A percentile compares a stretch with the other conserved stretches of the same genome.
These are phyloP conservation scores for Enteromius anoplus DNA, from an alignment of 2,797 vertebrate species.

Conservation along the genomic window DNA sequence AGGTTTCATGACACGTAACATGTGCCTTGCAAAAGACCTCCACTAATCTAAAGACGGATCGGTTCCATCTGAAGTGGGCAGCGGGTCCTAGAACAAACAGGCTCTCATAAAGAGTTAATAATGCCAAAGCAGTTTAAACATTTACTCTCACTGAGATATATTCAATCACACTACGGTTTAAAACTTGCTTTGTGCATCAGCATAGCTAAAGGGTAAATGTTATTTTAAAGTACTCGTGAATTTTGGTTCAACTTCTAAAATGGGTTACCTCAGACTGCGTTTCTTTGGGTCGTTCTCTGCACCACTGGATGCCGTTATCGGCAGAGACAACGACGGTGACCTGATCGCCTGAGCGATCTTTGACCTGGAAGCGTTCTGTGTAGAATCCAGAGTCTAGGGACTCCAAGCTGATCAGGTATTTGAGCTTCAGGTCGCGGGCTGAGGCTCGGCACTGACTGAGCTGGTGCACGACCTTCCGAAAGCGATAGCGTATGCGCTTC, in stretches of 20 bases:
- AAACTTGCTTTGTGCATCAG: not conserved
- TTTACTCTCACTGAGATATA: not conserved
- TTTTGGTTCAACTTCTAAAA: slow-evolving; percentile 32
- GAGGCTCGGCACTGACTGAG: slow-evolving; percentile 94
- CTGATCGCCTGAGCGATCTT: slow-evolving; percentile 79
- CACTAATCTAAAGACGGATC: slow-evolving; percentile 11
- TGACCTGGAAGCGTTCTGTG: slow-evolving; percentile 91
- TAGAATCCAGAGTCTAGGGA: slow-evolving; percentile 89
- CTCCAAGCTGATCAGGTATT: slow-evolving; percentile 97
- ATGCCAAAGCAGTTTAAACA: slow-evolving; percentile 7
- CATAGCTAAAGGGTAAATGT: not conserved
- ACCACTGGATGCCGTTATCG: slow-evolving; percentile 91
- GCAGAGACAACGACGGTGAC: slow-evolving; percentile 89
- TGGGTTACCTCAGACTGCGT: slow-evolving; percentile 75
- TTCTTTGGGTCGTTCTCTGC: slow-evolving; percentile 71
- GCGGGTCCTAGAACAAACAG: not conserved
- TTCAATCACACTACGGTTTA: not conserved
- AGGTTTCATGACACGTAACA: not conserved
- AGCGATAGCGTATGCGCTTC: slow-evolving; percentile 94
- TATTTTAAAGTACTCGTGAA: slow-evolving; percentile 52
- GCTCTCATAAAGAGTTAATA: not conserved
- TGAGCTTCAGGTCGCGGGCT: slow-evolving; percentile 91
- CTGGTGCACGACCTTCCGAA: slow-evolving; percentile 92
- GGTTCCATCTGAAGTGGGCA: slow-evolving; percentile 5
- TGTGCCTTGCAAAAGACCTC: not conserved